phyloP scores from a whole-genome alignment of 2,888 invertebrate species.

The Creontiades dilutus region DNA sequence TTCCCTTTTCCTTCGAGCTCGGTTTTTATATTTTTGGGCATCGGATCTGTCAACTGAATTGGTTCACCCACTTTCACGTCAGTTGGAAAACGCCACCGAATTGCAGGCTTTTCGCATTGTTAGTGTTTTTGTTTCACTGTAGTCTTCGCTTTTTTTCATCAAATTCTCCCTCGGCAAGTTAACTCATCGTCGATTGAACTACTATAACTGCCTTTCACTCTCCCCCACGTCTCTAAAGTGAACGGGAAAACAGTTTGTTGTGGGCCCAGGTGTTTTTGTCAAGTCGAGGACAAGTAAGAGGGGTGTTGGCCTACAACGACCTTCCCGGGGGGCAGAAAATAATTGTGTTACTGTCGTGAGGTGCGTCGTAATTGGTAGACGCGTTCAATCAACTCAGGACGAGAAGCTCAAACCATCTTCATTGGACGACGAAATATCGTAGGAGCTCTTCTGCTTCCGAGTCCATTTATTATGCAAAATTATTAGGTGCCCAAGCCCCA shows the following conservation, averaged over 20 bases:
- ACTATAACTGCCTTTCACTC: background rate
- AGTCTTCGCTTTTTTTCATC: background rate
- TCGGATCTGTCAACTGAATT: slow-evolving; percentile 11
- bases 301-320: background rate
- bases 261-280: slow-evolving; percentile 37
- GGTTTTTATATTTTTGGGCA: slow-evolving; percentile 14
- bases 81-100: background rate
- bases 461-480: too few relatives aligned
- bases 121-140: background rate
- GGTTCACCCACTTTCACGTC: background rate
- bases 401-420: too few relatives aligned
- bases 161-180: background rate
- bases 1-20: slow-evolving; percentile 1
- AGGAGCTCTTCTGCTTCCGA: too few relatives aligned
- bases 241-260: background rate
- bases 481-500: too few relatives aligned
- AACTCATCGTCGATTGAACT: background rate
- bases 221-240: background rate
- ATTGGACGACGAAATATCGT: background rate
- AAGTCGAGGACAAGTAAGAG: slow-evolving; percentile 40
- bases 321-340: background rate
- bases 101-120: background rate
- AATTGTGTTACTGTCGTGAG: background rate
- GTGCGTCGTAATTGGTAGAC: too few relatives aligned
- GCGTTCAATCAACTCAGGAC: too few relatives aligned